These are phyloP conservation scores for Eudyptes chrysolophus DNA, from an alignment of 2,113 vertebrate genomes.

Conservation along the genomic window DNA sequence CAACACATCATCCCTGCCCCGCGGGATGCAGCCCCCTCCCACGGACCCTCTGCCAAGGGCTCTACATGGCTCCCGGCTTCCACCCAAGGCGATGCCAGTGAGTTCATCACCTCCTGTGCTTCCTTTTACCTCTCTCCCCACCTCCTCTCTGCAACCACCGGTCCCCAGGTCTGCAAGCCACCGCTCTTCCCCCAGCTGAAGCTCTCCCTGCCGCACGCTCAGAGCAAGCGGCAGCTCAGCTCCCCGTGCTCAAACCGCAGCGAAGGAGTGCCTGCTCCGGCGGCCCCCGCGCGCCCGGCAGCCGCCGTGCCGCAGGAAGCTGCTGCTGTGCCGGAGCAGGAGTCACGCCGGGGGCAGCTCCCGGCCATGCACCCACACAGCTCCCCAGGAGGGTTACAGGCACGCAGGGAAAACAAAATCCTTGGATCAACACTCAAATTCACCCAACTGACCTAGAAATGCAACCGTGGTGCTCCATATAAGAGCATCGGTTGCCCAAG, in stretches of 20 bases:
- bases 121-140: not conserved
- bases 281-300: fast-evolving
- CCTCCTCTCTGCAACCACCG: too few species aligned
- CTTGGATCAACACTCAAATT: fast-evolving
- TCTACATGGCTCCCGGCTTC: not conserved
- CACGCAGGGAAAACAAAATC: not conserved
- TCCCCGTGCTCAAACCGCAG: not conserved
- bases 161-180: fast-evolving
- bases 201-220: not conserved
- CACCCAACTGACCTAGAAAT: not conserved
- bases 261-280: not conserved
- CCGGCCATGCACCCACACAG: not conserved
- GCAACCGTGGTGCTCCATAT: not conserved
- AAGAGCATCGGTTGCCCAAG: not conserved
- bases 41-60: not conserved
- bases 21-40: not conserved
- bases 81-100: fast-evolving
- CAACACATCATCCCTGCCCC: not conserved
- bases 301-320: not conserved
- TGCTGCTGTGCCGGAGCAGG: not conserved
- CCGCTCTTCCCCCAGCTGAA: not conserved
- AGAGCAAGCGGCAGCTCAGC: not conserved
- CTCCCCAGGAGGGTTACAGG: not conserved
- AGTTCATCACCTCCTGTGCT: not conserved
- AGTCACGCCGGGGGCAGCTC: not conserved